A percentile compares a stretch with the other conserved stretches of the same genome.
phyloP scores from a whole-genome alignment of 1,140 invertebrate genomes.

The Cardiocondyla obscurior region DNA sequence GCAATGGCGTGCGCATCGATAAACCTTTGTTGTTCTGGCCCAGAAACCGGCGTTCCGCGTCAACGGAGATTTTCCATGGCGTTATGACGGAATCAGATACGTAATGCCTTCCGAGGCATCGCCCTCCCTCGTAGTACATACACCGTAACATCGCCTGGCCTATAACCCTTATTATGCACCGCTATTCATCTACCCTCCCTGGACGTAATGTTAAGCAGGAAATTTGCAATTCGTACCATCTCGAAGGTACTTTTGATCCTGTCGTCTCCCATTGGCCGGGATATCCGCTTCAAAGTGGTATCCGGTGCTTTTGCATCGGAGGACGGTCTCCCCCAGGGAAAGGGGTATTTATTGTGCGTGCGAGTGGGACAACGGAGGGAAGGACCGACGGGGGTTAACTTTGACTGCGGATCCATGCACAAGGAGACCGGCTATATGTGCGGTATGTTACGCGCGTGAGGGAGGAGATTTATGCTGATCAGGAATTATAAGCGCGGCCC shows the following conservation, averaged over 20 bases:
- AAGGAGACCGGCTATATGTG: conserved; percentile 50
- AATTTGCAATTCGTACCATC: conserved; percentile 72
- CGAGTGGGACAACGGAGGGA: background rate
- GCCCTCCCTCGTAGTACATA: background rate
- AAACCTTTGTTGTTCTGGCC: conserved; percentile 15
- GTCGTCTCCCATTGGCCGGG: conserved; percentile 61
- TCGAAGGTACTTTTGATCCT: conserved; percentile 67
- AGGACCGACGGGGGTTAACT: conserved; percentile 57
- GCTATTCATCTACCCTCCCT: conserved; percentile 33
- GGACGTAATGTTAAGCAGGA: conserved; percentile 54
- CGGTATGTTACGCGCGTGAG: conserved; percentile 34
- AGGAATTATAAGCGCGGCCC: conserved; percentile 76
- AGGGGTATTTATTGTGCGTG: conserved; percentile 46
- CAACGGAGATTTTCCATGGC: conserved; percentile 17
- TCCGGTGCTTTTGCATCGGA: conserved; percentile 7
- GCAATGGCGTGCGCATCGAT: background rate
- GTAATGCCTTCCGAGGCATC: background rate
- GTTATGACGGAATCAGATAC: background rate
- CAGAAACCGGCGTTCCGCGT: conserved; percentile 24
- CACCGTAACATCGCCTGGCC: conserved; percentile 26
- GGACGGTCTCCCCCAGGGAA: conserved; percentile 23
- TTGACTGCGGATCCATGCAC: conserved; percentile 62
- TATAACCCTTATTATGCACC: conserved; percentile 61
- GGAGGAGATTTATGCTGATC: conserved; percentile 75
- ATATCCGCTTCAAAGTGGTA: conserved; percentile 64